Evolutionary conservation across 1,140 invertebrate species (phyloP).

Genomic region (Micrasema longulum): DNA sequence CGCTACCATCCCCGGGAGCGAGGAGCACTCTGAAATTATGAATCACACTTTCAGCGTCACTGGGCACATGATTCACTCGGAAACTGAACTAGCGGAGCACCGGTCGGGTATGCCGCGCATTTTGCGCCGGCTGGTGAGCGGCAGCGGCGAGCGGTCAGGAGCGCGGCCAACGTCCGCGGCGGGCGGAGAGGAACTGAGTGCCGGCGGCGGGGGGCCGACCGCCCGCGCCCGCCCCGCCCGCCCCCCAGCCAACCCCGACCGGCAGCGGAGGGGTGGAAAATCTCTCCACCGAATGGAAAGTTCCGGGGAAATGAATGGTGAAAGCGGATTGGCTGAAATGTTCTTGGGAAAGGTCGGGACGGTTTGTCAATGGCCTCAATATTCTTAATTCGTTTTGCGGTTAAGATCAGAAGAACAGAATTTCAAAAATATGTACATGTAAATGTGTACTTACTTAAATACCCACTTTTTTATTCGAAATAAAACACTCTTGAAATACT

Average conservation of each 20-base stretch:
- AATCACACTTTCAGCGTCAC: neutral
- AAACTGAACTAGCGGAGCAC: conserved; percentile 58
- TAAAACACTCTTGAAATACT: no score
- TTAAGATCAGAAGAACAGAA: no score
- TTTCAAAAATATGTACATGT: no score
- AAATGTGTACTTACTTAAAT: no score
- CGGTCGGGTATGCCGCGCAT: conserved; percentile 60
- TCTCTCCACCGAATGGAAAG: conserved; percentile 1
- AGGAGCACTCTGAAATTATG: no score
- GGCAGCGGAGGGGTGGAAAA: neutral
- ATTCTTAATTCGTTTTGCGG: no score
- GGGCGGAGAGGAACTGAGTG: conserved; percentile 43
- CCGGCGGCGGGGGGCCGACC: conserved; percentile 10
- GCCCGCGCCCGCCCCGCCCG: no score
- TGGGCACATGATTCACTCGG: conserved; percentile 16
- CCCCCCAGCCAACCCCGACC: conserved; percentile 3
- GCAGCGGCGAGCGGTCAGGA: neutral
- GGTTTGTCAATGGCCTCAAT: conserved; percentile 8
- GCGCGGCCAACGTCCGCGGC: conserved; percentile 48
- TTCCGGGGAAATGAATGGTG: conserved; percentile 6
- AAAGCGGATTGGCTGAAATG: neutral
- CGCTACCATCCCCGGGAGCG: neutral
- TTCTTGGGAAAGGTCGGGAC: conserved; percentile 38
- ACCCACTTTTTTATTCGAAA: no score
- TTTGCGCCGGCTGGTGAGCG: conserved; percentile 37